Conservation (phyloP, 2,888 invertebrate genomes). For the Clistopyga incitator region DNA sequence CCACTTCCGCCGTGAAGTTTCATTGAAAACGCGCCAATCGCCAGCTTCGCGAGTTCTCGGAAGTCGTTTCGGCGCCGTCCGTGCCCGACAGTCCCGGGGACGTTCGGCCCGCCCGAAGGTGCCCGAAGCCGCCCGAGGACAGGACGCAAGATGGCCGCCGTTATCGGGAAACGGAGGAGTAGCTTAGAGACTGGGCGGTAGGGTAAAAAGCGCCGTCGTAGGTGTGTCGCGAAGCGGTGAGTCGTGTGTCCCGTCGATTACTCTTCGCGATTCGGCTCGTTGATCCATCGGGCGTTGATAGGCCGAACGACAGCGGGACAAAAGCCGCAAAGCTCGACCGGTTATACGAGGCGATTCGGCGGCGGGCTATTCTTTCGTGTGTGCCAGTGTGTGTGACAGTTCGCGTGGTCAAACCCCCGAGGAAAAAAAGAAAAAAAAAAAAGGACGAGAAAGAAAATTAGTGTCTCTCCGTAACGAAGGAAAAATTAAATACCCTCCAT, state of each 20-base stretch:
- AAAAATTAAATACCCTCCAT: neutral
- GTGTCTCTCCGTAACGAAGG: neutral
- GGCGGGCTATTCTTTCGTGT: constrained; percentile 45
- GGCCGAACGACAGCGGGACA: constrained; percentile 69
- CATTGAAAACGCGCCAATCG: constrained; percentile 3
- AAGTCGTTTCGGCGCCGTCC: constrained; percentile 38
- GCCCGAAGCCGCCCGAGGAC: constrained; percentile 83
- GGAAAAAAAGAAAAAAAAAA: neutral
- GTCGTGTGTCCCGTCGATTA: constrained; percentile 69
- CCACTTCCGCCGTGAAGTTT: neutral
- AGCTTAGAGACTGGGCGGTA: constrained; percentile 89
- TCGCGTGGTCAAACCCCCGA: constrained; percentile 60
- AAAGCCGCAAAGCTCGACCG: constrained; percentile 14
- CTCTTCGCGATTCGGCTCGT: neutral
- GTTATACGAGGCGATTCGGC: constrained; percentile 43
- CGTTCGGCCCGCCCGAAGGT: constrained; percentile 51
- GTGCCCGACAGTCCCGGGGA: constrained; percentile 65
- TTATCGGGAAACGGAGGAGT: constrained; percentile 86
- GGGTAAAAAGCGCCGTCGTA: constrained; percentile 87
- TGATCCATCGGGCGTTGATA: neutral
- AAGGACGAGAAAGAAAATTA: neutral
- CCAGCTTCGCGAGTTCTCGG: constrained; percentile 41
- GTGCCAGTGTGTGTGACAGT: constrained; percentile 63
- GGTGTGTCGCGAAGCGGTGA: constrained; percentile 88
- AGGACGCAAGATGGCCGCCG: constrained; percentile 91